Conservation (phyloP, 2,888 invertebrate species). For the Dynastes maya region DNA sequence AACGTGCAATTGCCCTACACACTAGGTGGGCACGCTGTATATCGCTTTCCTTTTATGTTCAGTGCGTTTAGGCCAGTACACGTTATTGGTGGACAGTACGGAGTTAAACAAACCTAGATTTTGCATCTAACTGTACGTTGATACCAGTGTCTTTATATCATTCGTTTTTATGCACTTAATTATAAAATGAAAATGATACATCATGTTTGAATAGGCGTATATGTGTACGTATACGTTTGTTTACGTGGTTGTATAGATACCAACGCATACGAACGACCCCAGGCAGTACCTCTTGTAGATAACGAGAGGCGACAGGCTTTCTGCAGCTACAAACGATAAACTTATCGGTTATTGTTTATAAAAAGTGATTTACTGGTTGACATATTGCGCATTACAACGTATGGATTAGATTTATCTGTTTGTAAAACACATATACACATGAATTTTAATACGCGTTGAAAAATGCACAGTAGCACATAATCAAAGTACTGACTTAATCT, state of each 20-base stretch:
- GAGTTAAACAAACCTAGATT: no score
- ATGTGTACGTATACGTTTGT: not conserved
- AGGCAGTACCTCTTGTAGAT: slow-evolving; percentile 42
- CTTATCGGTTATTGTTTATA: slow-evolving; percentile 50
- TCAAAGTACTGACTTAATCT: not conserved
- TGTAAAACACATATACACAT: not conserved
- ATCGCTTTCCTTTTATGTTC: no score
- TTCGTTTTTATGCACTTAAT: no score
- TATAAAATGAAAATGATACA: no score
- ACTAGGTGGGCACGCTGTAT: no score
- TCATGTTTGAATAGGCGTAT: not conserved
- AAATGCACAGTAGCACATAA: not conserved
- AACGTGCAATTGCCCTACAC: no score
- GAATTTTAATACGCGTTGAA: not conserved
- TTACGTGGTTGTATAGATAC: slow-evolving; percentile 3
- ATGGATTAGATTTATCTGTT: slow-evolving; percentile 31
- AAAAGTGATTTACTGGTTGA: slow-evolving; percentile 32
- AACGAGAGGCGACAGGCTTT: slow-evolving; percentile 56
- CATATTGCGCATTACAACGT: slow-evolving; percentile 45
- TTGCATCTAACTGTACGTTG: no score
- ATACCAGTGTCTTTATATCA: no score
- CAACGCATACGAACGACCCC: slow-evolving; percentile 29
- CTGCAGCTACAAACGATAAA: slow-evolving; percentile 56
- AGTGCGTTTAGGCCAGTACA: no score
- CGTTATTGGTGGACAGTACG: no score